These are phyloP conservation scores for Pseudocheirus occidentalis DNA, from an alignment of 2,797 vertebrate genomes.

Conservation along the genomic window DNA sequence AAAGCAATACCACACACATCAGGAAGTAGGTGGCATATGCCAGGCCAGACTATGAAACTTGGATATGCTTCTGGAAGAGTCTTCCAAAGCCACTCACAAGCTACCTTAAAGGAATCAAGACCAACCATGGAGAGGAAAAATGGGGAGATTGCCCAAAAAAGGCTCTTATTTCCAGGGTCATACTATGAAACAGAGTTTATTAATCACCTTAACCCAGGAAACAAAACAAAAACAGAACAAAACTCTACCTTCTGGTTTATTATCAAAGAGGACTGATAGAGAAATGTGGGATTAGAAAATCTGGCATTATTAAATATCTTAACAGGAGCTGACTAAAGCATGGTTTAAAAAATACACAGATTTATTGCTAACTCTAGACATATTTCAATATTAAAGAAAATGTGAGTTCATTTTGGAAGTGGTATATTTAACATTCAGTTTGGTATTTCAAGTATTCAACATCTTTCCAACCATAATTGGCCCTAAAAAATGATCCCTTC, in stretches of 20 bases:
- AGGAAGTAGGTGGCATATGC: not conserved
- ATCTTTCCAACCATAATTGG: not conserved
- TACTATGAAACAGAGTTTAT: not conserved
- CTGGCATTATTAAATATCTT: not conserved
- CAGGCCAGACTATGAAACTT: not conserved
- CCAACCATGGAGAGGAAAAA: not conserved
- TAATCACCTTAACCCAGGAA: not conserved
- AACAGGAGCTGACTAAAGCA: constrained; percentile 9
- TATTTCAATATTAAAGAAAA: constrained; percentile 10
- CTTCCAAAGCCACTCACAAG: not conserved
- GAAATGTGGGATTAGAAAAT: not conserved
- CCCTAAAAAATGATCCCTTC: not conserved
- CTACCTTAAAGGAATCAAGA: constrained; percentile 21
- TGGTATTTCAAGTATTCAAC: not conserved
- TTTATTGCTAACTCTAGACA: not conserved
- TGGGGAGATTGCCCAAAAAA: not conserved
- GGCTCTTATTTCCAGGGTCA: not conserved
- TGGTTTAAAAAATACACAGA: not conserved
- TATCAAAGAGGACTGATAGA: constrained; percentile 15
- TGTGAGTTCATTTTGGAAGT: not conserved
- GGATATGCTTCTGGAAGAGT: not conserved
- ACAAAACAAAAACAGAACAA: not conserved
- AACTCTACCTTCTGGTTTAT: not conserved
- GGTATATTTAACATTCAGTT: constrained; percentile 2
- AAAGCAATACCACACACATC: not conserved